Percentiles rank a stretch among this genome's conserved stretches.
Conservation (phyloP, 2,797 vertebrate genomes). For the Heteromormyrus szaboi region DNA sequence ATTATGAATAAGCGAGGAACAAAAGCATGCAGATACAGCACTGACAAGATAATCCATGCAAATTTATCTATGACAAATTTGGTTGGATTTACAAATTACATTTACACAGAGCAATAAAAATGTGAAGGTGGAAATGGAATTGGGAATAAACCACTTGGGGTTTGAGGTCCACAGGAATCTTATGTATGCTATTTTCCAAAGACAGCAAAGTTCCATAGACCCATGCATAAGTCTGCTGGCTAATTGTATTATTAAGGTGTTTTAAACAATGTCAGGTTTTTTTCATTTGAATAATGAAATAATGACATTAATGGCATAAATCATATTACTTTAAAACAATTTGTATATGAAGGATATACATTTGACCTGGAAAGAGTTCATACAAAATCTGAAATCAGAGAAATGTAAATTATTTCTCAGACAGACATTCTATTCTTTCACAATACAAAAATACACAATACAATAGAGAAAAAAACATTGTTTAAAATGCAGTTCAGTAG, state of each 20-base stretch:
- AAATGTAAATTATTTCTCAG: neutral
- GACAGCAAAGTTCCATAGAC: neutral
- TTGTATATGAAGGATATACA: conserved; percentile 16
- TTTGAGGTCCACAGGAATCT: neutral
- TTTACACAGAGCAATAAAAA: conserved; percentile 80
- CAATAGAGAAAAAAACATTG: neutral
- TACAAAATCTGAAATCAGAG: neutral
- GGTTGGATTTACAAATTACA: conserved; percentile 82
- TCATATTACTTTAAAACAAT: conserved; percentile 29
- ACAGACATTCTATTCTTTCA: neutral
- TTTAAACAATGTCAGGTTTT: neutral
- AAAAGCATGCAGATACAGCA: conserved; percentile 79
- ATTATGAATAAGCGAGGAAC: conserved; percentile 83
- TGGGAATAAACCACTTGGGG: conserved; percentile 20
- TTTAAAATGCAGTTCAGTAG: neutral
- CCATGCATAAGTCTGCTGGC: neutral
- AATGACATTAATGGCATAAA: conserved; percentile 26
- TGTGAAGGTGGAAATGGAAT: conserved; percentile 57
- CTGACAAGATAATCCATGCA: conserved; percentile 84
- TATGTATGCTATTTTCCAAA: neutral
- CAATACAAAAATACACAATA: neutral
- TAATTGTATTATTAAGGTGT: neutral
- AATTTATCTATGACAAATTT: conserved; percentile 86
- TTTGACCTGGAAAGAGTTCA: conserved; percentile 23
- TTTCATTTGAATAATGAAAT: conserved; percentile 6